A percentile compares a stretch with the other conserved stretches of the same genome.
Evolutionary conservation across 2,888 invertebrate genomes (phyloP).

Genomic region (Agrenia bidenticulata): DNA sequence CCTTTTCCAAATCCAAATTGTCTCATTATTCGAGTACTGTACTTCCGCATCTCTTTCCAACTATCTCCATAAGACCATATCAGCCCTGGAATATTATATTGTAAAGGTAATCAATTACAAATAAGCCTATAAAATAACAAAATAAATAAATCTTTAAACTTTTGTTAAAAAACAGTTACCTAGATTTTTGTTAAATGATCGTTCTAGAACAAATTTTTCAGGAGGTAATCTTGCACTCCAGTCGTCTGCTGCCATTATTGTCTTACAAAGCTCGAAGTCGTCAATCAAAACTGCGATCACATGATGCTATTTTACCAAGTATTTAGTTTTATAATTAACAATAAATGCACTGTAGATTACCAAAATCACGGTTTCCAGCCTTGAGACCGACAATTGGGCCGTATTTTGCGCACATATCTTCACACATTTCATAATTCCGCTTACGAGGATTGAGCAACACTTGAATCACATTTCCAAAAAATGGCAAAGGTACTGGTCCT

Average conservation of each 20-base stretch:
- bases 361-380: slow-evolving; percentile 16
- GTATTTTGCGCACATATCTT: slow-evolving; percentile 18
- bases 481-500: slow-evolving; percentile 17
- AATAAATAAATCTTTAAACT: too few species aligned
- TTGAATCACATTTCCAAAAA: neutral
- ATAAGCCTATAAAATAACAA: too few species aligned
- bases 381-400: slow-evolving; percentile 17
- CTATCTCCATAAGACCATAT: slow-evolving; percentile 30
- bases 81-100: slow-evolving; percentile 16
- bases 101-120: too few species aligned
- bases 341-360: slow-evolving; percentile 2
- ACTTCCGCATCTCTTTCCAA: slow-evolving; percentile 35
- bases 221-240: slow-evolving; percentile 29
- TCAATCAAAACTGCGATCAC: slow-evolving; percentile 22
- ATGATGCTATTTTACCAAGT: neutral
- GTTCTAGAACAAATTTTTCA: slow-evolving; percentile 27
- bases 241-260: slow-evolving; percentile 32
- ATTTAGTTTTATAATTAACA: neutral
- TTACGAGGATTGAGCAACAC: neutral
- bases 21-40: slow-evolving; percentile 13
- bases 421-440: slow-evolving; percentile 20
- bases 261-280: slow-evolving; percentile 24
- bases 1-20: slow-evolving; percentile 40
- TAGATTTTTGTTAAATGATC: slow-evolving; percentile 31
- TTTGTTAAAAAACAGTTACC: slow-evolving; percentile 19